phyloP scores from a whole-genome alignment of 2,113 vertebrate genomes.

The Hylia prasina region DNA sequence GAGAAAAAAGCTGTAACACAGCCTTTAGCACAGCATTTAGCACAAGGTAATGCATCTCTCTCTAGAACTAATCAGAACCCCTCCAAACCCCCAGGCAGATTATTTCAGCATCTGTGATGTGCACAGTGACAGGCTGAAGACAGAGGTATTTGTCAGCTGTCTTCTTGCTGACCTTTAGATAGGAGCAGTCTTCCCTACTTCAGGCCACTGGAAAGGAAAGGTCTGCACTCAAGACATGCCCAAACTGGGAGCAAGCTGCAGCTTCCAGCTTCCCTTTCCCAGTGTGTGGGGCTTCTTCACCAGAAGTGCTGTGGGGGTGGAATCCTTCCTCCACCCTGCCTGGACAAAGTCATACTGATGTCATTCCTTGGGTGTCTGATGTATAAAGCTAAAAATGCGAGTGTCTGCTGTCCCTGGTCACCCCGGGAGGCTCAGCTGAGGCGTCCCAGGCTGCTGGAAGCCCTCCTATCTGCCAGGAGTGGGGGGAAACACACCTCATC shows the following conservation, averaged over 20 bases:
- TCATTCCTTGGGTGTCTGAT: background rate
- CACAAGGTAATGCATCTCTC: background rate
- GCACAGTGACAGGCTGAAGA: background rate
- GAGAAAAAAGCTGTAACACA: background rate
- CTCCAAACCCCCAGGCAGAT: background rate
- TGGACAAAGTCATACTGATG: background rate
- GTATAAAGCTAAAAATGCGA: background rate
- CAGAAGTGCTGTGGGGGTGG: background rate
- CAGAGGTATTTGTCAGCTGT: background rate
- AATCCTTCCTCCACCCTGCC: fast-evolving
- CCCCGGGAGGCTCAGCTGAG: fast-evolving
- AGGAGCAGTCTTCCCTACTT: background rate
- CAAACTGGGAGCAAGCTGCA: background rate
- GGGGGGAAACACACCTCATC: background rate
- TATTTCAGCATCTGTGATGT: background rate
- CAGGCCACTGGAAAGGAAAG: background rate
- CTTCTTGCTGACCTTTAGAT: background rate
- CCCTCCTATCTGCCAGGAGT: background rate
- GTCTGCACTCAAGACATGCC: background rate
- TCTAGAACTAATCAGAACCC: background rate
- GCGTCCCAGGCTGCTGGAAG: background rate
- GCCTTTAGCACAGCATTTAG: background rate
- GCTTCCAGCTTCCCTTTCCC: background rate
- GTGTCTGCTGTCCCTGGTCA: background rate
- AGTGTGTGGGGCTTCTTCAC: background rate